Conservation (phyloP, 2,113 vertebrate genomes). For the Aspiorhynchus laticeps region DNA sequence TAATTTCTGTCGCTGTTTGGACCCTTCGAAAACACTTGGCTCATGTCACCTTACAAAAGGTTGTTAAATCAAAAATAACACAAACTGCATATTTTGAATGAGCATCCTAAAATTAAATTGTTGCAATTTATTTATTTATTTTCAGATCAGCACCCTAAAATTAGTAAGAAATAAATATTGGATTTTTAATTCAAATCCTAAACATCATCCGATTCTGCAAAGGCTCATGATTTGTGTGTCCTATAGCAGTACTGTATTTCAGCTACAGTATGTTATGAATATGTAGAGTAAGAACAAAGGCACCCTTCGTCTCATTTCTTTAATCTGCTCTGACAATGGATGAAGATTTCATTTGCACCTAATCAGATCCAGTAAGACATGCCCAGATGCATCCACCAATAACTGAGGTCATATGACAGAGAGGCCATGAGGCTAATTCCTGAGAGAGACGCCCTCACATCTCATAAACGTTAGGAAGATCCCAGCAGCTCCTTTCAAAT, state of each 20-base stretch:
- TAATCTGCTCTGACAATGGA: constrained; percentile 74
- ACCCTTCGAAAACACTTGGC: too few species aligned
- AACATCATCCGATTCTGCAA: neutral
- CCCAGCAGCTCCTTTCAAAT: constrained; percentile 45
- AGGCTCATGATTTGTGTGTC: neutral
- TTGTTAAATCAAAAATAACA: too few species aligned
- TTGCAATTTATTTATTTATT: too few species aligned
- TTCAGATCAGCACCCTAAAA: too few species aligned
- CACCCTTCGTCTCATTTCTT: constrained; percentile 46
- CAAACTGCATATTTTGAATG: too few species aligned
- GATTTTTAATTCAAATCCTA: neutral
- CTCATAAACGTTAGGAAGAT: constrained; percentile 70
- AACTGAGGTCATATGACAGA: constrained; percentile 45
- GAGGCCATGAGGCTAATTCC: constrained; percentile 66
- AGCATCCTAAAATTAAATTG: too few species aligned
- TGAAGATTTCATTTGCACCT: constrained; percentile 83
- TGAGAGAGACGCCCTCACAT: constrained; percentile 71
- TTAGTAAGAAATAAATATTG: too few species aligned
- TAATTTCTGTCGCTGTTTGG: too few species aligned
- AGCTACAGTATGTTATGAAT: neutral
- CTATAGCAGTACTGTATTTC: neutral
- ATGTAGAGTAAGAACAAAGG: constrained; percentile 63
- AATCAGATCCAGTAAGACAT: constrained; percentile 80
- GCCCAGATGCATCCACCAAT: constrained; percentile 70
- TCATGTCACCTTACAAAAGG: too few species aligned